Conservation (phyloP, 2,113 vertebrate genomes). For the Gallinago undulata region DNA sequence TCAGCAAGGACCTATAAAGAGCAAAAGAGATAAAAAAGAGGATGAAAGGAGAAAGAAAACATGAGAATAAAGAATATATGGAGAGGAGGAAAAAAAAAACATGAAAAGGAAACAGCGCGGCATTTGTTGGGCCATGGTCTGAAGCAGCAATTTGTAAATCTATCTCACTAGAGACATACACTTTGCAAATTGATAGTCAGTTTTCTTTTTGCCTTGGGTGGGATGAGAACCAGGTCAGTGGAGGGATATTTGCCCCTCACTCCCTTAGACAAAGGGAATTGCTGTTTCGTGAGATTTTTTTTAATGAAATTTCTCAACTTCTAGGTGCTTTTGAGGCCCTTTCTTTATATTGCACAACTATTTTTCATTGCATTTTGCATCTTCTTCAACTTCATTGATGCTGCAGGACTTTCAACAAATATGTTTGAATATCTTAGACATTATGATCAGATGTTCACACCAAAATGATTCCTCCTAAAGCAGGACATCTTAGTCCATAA, state of each 20-base stretch:
- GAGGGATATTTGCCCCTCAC: not conserved
- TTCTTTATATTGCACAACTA: not conserved
- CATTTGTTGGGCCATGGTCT: not conserved
- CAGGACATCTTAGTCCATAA: not conserved
- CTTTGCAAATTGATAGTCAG: not conserved
- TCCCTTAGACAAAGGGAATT: not conserved
- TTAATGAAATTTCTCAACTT: not conserved
- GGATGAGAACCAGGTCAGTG: not conserved
- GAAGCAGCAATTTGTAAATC: not conserved
- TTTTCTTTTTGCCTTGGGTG: not conserved
- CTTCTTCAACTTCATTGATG: not conserved
- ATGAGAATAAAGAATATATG: not conserved
- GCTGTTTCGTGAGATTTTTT: not conserved
- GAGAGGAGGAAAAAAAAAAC: not conserved
- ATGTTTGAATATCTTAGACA: not conserved
- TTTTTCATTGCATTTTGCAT: not conserved
- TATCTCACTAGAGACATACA: not conserved
- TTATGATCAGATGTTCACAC: not conserved
- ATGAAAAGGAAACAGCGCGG: not conserved
- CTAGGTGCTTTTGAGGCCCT: not conserved
- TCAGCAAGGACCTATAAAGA: not conserved
- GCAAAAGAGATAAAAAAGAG: not conserved
- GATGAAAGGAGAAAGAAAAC: not conserved
- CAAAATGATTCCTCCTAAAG: not conserved
- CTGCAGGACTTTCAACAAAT: not conserved